Evolutionary conservation across 1,140 invertebrate species (phyloP).

Genomic region (Conus ventricosus): DNA sequence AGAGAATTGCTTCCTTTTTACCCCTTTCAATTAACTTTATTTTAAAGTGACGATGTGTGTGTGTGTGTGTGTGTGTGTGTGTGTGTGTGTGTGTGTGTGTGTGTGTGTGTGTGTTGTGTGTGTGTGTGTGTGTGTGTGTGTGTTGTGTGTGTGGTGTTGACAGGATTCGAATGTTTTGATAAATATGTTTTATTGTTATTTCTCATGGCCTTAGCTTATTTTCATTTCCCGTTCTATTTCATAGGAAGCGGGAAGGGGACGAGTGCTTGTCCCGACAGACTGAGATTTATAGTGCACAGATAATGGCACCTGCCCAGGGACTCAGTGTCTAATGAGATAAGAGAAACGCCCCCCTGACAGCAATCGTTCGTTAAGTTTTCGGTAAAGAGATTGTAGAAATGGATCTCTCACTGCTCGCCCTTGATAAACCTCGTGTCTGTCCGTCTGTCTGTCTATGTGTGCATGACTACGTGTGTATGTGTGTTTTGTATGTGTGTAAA

Average conservation of each 20-base stretch:
- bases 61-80: too few species aligned
- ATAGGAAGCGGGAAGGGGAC: neutral
- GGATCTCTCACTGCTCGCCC: neutral
- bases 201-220: too few species aligned
- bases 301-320: neutral
- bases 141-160: too few species aligned
- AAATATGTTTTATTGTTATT: too few species aligned
- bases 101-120: neutral
- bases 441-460: neutral
- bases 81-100: too few species aligned
- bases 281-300: neutral
- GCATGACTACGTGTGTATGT: neutral
- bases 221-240: neutral
- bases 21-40: too few species aligned
- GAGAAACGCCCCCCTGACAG: neutral
- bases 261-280: neutral
- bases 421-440: neutral
- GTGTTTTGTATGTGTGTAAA: too few species aligned
- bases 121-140: neutral
- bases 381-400: slow-evolving; percentile 3
- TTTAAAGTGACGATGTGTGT: too few species aligned
- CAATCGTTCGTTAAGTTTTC: neutral
- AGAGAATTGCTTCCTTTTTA: too few species aligned
- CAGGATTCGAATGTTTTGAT: too few species aligned
- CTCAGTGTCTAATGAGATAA: slow-evolving; percentile 3